Percentiles rank a stretch among this genome's conserved stretches.
These are phyloP conservation scores for Indri indri DNA, from an alignment of 2,113 vertebrate genomes.

Conservation along the genomic window DNA sequence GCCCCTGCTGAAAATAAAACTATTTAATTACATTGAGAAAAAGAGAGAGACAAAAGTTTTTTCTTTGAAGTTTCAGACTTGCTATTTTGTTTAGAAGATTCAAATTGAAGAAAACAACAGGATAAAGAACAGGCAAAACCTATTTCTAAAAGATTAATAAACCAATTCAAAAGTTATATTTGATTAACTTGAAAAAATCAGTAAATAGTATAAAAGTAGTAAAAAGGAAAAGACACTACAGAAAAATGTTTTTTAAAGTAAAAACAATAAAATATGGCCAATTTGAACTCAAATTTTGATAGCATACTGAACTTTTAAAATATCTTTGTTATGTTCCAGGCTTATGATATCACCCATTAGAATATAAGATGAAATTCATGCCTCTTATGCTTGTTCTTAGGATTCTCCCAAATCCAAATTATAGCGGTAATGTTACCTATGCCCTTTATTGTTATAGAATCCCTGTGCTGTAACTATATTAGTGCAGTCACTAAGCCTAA, in stretches of 20 bases:
- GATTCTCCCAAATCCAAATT: neutral
- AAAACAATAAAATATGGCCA: neutral
- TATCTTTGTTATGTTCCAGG: neutral
- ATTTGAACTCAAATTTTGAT: neutral
- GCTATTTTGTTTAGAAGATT: slow-evolving; percentile 23
- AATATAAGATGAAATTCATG: neutral
- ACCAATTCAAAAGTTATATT: neutral
- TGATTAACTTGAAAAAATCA: neutral
- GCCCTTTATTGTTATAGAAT: neutral
- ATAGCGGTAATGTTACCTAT: neutral
- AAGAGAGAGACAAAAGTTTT: slow-evolving; percentile 34
- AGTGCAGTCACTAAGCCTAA: neutral
- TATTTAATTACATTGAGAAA: slow-evolving; percentile 72
- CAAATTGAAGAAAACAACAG: neutral
- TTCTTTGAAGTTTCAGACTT: slow-evolving; percentile 39
- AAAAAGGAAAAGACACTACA: neutral
- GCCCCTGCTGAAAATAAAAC: slow-evolving; percentile 74
- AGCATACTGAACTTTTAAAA: neutral
- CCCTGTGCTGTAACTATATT: neutral
- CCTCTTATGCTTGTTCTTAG: neutral
- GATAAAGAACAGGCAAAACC: neutral
- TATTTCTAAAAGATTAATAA: neutral
- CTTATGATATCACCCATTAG: neutral
- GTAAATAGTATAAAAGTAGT: neutral
- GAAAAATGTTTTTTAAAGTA: neutral